A percentile compares a stretch with the other conserved stretches of the same genome.
Evolutionary conservation across 2,113 vertebrate species (phyloP).

Genomic region (Pelusios castaneus): DNA sequence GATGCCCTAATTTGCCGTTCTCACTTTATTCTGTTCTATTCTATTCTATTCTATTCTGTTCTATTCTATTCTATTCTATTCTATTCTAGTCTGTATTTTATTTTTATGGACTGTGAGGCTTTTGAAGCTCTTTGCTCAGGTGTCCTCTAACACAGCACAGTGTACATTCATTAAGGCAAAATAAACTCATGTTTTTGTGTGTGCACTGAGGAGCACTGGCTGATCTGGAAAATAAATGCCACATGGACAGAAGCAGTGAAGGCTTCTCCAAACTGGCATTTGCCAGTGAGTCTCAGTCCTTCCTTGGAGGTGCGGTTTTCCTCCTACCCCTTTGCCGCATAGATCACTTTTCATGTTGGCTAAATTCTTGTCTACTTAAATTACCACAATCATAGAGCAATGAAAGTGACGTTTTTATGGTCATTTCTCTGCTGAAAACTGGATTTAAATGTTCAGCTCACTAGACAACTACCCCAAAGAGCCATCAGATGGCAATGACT

Average conservation of each 20-base stretch:
- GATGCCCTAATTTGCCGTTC: background rate
- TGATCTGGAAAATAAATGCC: background rate
- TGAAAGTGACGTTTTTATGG: background rate
- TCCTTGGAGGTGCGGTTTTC: background rate
- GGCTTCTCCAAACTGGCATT: background rate
- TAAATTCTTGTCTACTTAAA: background rate
- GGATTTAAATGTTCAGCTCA: background rate
- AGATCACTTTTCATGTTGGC: background rate
- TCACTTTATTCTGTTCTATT: background rate
- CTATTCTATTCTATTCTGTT: background rate
- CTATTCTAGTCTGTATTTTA: too few species aligned
- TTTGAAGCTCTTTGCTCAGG: background rate
- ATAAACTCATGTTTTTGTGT: fast-evolving
- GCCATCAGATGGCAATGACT: background rate
- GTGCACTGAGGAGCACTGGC: background rate
- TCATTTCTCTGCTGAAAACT: background rate
- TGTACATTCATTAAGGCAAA: background rate
- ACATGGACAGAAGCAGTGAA: background rate
- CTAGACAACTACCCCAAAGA: background rate
- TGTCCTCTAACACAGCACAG: background rate
- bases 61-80: background rate
- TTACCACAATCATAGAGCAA: background rate
- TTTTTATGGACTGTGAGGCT: background rate
- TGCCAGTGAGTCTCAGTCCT: background rate
- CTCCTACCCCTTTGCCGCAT: background rate